Evolutionary conservation across 2,797 vertebrate species (phyloP).

Genomic region (Anomalospiza imberbis): DNA sequence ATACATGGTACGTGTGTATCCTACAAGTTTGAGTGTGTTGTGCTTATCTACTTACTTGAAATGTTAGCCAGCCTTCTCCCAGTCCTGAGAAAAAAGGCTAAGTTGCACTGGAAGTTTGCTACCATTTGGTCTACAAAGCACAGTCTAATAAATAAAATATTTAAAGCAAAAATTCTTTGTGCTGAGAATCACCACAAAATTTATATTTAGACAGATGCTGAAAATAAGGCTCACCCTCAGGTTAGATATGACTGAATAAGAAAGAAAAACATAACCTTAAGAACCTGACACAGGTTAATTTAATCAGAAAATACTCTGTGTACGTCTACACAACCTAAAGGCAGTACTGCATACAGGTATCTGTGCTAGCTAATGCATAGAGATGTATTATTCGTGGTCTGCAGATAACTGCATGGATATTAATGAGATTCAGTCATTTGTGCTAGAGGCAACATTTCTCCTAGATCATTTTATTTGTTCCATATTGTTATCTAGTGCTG

Average conservation of each 20-base stretch:
- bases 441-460: constrained; percentile 44
- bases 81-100: not conserved
- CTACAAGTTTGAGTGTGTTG: constrained; percentile 14
- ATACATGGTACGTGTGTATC: not conserved
- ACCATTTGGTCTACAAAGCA: not conserved
- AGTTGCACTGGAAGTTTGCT: not conserved
- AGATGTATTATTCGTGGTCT: constrained; percentile 1
- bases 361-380: not conserved
- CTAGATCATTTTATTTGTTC: constrained; percentile 36
- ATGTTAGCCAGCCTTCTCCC: not conserved
- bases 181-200: not conserved
- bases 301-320: not conserved
- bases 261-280: not conserved
- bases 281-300: not conserved
- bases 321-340: not conserved
- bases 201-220: not conserved
- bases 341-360: not conserved
- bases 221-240: not conserved
- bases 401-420: constrained; percentile 22
- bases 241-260: not conserved
- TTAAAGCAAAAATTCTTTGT: not conserved
- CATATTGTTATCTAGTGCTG: constrained; percentile 30
- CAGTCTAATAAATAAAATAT: not conserved
- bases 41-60: not conserved
- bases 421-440: constrained; percentile 28